These are phyloP conservation scores for Pseudobourletiella spinata DNA, from an alignment of 1,140 invertebrate genomes.

Conservation along the genomic window DNA sequence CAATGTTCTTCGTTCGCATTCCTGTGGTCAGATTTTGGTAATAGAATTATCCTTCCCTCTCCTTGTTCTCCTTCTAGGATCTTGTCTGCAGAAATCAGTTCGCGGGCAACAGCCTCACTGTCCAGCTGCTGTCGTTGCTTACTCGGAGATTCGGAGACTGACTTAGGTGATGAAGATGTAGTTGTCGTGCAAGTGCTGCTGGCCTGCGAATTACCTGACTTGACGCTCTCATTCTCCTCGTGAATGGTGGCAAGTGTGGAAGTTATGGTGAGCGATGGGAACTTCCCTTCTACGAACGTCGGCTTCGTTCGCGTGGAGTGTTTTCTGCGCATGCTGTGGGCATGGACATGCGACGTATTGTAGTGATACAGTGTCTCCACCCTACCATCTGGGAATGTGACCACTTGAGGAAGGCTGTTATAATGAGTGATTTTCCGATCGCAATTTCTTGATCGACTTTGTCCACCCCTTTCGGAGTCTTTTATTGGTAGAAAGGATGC, in stretches of 20 bases:
- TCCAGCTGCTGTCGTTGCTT: background rate
- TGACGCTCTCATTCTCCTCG: constrained; percentile 21
- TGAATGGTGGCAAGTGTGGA: constrained; percentile 23
- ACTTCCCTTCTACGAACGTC: constrained; percentile 13
- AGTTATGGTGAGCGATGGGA: background rate
- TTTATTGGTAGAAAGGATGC: background rate
- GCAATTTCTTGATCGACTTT: background rate
- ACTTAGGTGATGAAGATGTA: background rate
- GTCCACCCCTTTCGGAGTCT: background rate
- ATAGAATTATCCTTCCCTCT: no score
- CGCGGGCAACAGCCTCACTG: no score
- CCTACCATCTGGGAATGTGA: background rate
- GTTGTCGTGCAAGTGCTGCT: background rate
- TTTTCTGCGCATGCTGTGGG: background rate
- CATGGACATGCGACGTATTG: background rate
- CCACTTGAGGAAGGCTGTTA: constrained; percentile 2
- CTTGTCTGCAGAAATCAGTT: no score
- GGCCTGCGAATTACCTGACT: background rate
- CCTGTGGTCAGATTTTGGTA: no score
- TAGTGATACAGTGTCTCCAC: background rate
- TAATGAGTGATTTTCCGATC: constrained; percentile 6
- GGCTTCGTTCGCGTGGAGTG: background rate
- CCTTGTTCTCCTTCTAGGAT: no score
- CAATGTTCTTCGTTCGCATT: no score
- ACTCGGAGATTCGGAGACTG: background rate